Conservation (phyloP, 2,113 vertebrate species). For the Murina feae region DNA sequence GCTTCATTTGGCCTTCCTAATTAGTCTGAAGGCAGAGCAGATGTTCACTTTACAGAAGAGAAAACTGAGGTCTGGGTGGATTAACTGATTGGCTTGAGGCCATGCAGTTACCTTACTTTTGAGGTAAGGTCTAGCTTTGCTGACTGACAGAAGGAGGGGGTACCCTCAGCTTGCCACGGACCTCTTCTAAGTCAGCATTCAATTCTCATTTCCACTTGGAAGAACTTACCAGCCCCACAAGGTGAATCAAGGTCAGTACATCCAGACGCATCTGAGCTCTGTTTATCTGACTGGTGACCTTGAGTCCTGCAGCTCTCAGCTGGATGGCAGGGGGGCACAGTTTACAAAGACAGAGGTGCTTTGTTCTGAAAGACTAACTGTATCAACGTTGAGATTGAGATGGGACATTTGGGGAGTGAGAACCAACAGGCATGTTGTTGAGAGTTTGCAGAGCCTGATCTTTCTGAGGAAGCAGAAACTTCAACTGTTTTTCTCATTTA, state of each 20-base stretch:
- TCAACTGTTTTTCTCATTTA: background rate
- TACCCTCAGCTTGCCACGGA: background rate
- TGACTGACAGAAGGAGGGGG: accelerated
- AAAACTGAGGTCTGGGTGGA: background rate
- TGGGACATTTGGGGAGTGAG: background rate
- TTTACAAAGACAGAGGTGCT: constrained; percentile 67
- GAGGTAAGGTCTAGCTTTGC: background rate
- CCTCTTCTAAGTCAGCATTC: background rate
- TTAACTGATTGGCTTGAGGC: background rate
- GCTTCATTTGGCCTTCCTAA: background rate
- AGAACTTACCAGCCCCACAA: background rate
- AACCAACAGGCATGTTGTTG: background rate
- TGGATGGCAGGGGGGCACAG: accelerated
- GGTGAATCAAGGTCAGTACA: background rate
- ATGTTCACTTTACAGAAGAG: background rate
- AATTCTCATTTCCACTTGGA: background rate
- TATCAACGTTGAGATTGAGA: constrained; percentile 76
- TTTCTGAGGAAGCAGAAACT: background rate
- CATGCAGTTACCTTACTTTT: background rate
- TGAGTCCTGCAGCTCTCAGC: constrained; percentile 29
- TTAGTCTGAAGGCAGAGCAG: background rate
- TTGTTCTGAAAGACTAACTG: constrained; percentile 64
- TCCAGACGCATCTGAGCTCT: constrained; percentile 1
- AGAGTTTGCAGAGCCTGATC: background rate
- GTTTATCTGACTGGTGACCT: constrained; percentile 63